phyloP scores from a whole-genome alignment of 2,888 invertebrate genomes.

The Xanthorhoe designata region DNA sequence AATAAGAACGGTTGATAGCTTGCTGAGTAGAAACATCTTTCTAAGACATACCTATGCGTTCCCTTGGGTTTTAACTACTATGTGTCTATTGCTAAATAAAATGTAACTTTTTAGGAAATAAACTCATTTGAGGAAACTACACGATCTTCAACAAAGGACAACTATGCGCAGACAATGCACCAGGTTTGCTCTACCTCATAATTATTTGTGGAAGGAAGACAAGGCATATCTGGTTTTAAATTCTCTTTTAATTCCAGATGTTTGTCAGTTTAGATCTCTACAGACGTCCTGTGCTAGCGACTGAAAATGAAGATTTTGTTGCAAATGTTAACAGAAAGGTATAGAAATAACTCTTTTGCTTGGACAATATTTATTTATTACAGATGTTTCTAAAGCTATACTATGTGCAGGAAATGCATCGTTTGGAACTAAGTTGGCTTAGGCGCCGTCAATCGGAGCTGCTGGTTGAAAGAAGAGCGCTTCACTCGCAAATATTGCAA shows the following conservation, averaged over 20 bases:
- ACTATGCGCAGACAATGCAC: slow-evolving; percentile 75
- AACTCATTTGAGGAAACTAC: slow-evolving; percentile 67
- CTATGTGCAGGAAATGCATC: slow-evolving; percentile 71
- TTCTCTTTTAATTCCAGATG: slow-evolving; percentile 63
- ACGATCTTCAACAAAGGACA: slow-evolving; percentile 55
- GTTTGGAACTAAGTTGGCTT: slow-evolving; percentile 69
- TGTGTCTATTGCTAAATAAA: no score
- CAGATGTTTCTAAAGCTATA: not conserved
- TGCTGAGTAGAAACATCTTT: no score
- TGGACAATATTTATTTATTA: not conserved
- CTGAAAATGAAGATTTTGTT: slow-evolving; percentile 85
- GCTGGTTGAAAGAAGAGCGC: slow-evolving; percentile 62
- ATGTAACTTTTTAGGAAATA: slow-evolving; percentile 64
- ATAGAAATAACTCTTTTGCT: slow-evolving; percentile 20
- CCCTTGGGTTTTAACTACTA: no score
- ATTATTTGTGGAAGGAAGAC: not conserved
- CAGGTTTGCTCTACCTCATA: slow-evolving; percentile 59
- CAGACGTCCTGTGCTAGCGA: slow-evolving; percentile 76
- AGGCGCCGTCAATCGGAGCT: slow-evolving; percentile 64
- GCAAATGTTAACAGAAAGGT: slow-evolving; percentile 86
- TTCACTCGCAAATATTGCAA: slow-evolving; percentile 70
- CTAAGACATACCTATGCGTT: no score
- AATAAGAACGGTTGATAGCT: no score
- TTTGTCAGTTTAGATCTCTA: slow-evolving; percentile 77
- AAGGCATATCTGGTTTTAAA: not conserved